Evolutionary conservation across 2,113 vertebrate genomes (phyloP), one percentile per base, ranked within the genome.

Genomic region (Chiloscyllium plagiosum): DNA sequence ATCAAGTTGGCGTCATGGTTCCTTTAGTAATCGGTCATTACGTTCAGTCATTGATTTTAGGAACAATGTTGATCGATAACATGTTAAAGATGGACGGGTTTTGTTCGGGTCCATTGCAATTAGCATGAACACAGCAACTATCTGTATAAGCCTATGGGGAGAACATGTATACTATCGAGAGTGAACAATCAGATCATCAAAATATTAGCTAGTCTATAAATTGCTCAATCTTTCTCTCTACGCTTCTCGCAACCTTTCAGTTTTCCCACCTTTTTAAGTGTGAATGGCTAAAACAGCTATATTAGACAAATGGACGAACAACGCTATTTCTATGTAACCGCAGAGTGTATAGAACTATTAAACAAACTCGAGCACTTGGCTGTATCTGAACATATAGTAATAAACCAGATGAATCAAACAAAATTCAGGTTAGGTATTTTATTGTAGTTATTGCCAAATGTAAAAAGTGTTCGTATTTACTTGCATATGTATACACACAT

Each of bases 41-140:
- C 22, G 42, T 69, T 85, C 93, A n/a, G 92, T 26, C 96, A 96
- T 66, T 61, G 10, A 94, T 78, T 87, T 69, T 15, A 52, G 42
- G 19, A 80, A 83, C n/a, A 42, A 76, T 95, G 42, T 8, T 95
- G 90, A 96, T 96, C 80, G 80, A 70, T 96, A 47, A 47, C 61
- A 72, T n/a, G 61, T 56, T 96, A 96, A 96, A 96, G 96, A 95
- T 94, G 87, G 95, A 95, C 66, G 42, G 37, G 93, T 78, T 85
- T 47, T 92, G 47, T 94, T 86, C 89, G 52, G 94, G 94, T 96
- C 93, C 76, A 78, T 90, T 96, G 95, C 89, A 96, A 86, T 96
- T 95, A 96, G 78, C 56, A 68, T 8, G 70, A 78, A 94, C 50
- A 89, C 94, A 83, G 52, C 26, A 89, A 70, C 66, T 72, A 94